Conservation (phyloP, 2,797 vertebrate species). For the Liasis olivaceus region DNA sequence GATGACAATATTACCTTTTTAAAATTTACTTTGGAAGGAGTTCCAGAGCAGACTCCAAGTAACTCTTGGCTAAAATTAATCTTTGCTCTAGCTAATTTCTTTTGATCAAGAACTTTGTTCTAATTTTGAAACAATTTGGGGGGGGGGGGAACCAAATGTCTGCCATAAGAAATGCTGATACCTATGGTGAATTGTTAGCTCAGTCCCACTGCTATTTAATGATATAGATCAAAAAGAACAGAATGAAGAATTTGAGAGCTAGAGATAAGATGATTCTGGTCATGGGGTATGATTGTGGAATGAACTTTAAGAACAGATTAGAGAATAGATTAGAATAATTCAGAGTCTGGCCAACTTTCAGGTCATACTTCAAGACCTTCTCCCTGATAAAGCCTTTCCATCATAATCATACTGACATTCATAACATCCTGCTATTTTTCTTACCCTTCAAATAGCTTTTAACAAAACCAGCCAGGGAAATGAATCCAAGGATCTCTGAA, state of each 20-base stretch:
- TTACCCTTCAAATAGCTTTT: conserved; percentile 51
- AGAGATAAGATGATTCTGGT: conserved; percentile 25
- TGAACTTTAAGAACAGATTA: conserved; percentile 32
- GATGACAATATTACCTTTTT: background rate
- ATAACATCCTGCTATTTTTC: conserved; percentile 48
- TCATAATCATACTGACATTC: conserved; percentile 62
- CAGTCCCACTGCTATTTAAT: conserved; percentile 7
- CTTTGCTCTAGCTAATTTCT: background rate
- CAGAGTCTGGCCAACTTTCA: conserved; percentile 28
- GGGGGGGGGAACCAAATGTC: background rate
- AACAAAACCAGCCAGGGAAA: conserved; percentile 32
- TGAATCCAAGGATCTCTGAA: conserved; percentile 53
- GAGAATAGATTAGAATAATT: conserved; percentile 38
- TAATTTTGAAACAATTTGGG: conserved; percentile 9
- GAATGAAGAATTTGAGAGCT: conserved; percentile 25
- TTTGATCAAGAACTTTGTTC: background rate
- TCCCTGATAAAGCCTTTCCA: conserved; percentile 46
- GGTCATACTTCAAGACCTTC: conserved; percentile 11
- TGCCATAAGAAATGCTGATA: background rate
- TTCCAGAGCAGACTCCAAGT: background rate
- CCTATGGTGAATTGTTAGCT: conserved; percentile 4
- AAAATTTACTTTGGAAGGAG: background rate
- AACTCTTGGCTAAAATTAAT: conserved; percentile 6
- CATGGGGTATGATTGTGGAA: conserved; percentile 24
- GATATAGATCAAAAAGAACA: conserved; percentile 17